A percentile compares a stretch with the other conserved stretches of the same genome.
Evolutionary conservation across 2,888 invertebrate genomes (phyloP).

Genomic region (Rhagonycha fulva): DNA sequence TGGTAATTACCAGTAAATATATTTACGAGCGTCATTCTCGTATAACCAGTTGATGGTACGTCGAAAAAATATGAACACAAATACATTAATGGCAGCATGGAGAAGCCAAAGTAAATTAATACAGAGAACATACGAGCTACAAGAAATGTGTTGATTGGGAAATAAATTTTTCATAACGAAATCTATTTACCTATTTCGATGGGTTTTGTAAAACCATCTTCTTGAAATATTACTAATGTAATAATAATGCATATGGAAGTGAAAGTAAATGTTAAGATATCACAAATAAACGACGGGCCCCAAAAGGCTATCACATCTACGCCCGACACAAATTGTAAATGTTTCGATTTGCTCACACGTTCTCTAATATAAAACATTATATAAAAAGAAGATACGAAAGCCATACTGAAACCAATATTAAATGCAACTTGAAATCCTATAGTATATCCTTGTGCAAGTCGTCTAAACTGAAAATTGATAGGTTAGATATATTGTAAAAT

Average conservation of each 20-base stretch:
- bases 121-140: constrained; percentile 64
- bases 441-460: constrained; percentile 47
- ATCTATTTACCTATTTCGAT: constrained; percentile 58
- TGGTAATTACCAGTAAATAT: constrained; percentile 66
- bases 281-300: constrained; percentile 70
- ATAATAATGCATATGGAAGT: constrained; percentile 62
- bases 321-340: constrained; percentile 75
- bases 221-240: constrained; percentile 68
- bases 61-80: constrained; percentile 70
- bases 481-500: not conserved
- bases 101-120: constrained; percentile 70
- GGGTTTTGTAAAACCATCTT: constrained; percentile 62
- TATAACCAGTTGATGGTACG: constrained; percentile 77
- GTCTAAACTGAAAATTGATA: constrained; percentile 43
- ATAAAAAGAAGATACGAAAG: constrained; percentile 69
- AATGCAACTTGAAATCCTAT: constrained; percentile 65
- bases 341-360: constrained; percentile 67
- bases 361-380: constrained; percentile 69
- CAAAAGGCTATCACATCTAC: constrained; percentile 70
- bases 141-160: constrained; percentile 26
- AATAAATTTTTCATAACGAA: not conserved
- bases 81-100: constrained; percentile 75
- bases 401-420: constrained; percentile 74
- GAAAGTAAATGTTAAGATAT: constrained; percentile 66
- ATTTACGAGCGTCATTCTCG: constrained; percentile 72